Percentiles rank a stretch among this genome's conserved stretches.
Conservation (phyloP, 1,140 invertebrate genomes). For the Pteromalus puparum region DNA sequence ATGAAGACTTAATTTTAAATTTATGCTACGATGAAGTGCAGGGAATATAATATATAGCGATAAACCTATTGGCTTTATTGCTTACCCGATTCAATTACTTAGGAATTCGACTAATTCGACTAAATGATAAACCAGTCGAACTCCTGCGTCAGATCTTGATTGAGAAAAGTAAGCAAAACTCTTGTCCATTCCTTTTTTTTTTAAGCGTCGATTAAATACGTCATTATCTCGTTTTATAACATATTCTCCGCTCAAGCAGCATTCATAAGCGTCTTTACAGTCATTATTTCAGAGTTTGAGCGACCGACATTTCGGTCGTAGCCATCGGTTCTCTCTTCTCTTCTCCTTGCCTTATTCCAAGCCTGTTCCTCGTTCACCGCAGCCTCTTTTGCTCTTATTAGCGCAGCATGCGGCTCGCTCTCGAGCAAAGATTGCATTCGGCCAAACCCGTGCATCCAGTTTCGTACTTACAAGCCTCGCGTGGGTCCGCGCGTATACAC, state of each 20-base stretch:
- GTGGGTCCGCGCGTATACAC: slow-evolving; percentile 13
- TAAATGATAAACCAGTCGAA: too few species aligned
- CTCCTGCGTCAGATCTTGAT: background rate
- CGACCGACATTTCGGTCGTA: background rate
- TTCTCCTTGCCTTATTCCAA: background rate
- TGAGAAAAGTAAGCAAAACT: background rate
- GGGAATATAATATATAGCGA: too few species aligned
- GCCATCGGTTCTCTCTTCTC: background rate
- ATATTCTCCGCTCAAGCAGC: background rate
- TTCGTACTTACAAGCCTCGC: slow-evolving; percentile 19
- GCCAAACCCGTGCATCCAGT: slow-evolving; percentile 50
- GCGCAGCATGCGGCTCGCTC: background rate
- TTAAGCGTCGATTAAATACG: background rate
- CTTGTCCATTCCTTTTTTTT: background rate
- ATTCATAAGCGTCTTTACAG: background rate
- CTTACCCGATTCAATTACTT: too few species aligned
- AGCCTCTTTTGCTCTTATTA: background rate
- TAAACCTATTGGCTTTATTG: too few species aligned
- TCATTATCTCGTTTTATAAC: background rate
- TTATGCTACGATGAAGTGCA: too few species aligned
- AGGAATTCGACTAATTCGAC: too few species aligned
- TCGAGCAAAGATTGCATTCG: slow-evolving; percentile 28
- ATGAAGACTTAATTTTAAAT: too few species aligned
- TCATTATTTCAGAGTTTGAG: slow-evolving; percentile 16
- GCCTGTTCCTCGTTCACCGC: background rate